phyloP scores from a whole-genome alignment of 1,140 invertebrate genomes.

The Copidosoma floridanum region DNA sequence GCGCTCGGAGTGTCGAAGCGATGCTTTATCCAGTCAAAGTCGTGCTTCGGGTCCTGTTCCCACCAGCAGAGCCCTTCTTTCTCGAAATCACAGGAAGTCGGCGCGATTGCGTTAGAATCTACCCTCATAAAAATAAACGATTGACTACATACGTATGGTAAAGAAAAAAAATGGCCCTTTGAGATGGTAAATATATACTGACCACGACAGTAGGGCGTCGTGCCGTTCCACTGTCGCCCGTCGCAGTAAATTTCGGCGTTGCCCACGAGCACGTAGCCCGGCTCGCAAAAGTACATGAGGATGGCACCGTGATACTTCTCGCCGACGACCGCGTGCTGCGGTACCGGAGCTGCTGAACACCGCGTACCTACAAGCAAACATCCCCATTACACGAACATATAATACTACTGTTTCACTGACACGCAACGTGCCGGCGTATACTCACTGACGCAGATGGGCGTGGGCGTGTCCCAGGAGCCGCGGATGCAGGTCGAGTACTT shows the following conservation, averaged over 20 bases:
- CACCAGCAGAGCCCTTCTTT: conserved; percentile 68
- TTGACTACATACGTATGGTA: not conserved
- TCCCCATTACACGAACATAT: too few relatives aligned
- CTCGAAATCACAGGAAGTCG: conserved; percentile 71
- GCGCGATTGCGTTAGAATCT: conserved; percentile 47
- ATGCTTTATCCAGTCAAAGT: conserved; percentile 74
- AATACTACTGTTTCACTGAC: not conserved
- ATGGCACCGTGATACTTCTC: conserved; percentile 57
- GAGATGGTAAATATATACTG: conserved; percentile 35
- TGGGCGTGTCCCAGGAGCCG: conserved; percentile 61
- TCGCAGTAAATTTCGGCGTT: conserved; percentile 63
- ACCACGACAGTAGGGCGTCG: conserved; percentile 63
- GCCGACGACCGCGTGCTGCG: conserved; percentile 57
- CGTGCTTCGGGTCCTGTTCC: conserved; percentile 69
- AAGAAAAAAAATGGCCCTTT: not conserved
- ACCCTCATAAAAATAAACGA: not conserved
- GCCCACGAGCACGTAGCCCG: conserved; percentile 61
- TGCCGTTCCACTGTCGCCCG: conserved; percentile 63
- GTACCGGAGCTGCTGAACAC: conserved; percentile 38
- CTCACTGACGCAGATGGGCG: conserved; percentile 69
- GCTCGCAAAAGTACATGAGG: conserved; percentile 64
- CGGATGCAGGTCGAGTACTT: conserved; percentile 61
- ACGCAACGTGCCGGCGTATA: too few relatives aligned
- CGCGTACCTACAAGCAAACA: conserved; percentile 39
- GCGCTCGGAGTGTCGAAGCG: conserved; percentile 67